Evolutionary conservation across 2,888 invertebrate species (phyloP).

Genomic region (Allophyes oxyacanthae): DNA sequence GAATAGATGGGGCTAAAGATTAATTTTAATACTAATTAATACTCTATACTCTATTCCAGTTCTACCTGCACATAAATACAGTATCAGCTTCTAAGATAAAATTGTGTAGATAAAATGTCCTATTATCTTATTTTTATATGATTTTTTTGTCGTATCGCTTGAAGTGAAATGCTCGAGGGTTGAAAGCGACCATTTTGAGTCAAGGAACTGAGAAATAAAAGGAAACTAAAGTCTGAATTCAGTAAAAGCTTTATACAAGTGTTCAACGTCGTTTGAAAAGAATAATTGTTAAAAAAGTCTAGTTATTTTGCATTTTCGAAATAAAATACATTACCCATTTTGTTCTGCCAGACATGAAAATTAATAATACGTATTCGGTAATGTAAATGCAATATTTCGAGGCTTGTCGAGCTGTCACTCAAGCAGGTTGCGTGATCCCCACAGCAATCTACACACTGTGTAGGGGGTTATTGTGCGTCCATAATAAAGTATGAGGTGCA

Average conservation of each 20-base stretch:
- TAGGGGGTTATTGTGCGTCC: slow-evolving; percentile 21
- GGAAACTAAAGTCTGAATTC: slow-evolving; percentile 32
- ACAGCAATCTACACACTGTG: slow-evolving; percentile 65
- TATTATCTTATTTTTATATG: slow-evolving; percentile 18
- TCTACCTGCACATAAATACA: neutral
- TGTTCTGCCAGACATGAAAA: slow-evolving; percentile 44
- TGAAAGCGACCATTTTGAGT: slow-evolving; percentile 39
- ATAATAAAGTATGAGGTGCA: slow-evolving; percentile 11
- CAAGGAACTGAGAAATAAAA: slow-evolving; percentile 34
- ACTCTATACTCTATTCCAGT: neutral
- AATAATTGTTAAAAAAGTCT: slow-evolving; percentile 34
- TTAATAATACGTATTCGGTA: slow-evolving; percentile 55
- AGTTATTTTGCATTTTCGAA: slow-evolving; percentile 19
- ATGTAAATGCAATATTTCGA: slow-evolving; percentile 73
- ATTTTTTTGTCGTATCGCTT: slow-evolving; percentile 26
- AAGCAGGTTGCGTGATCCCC: slow-evolving; percentile 74
- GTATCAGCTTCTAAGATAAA: slow-evolving; percentile 2
- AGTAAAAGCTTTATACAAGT: slow-evolving; percentile 28
- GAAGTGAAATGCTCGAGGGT: slow-evolving; percentile 32
- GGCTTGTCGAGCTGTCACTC: slow-evolving; percentile 75
- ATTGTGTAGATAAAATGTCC: slow-evolving; percentile 2
- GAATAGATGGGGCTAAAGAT: no score
- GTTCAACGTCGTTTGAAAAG: slow-evolving; percentile 36
- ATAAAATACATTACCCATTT: slow-evolving; percentile 36
- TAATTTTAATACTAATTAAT: neutral